phyloP scores from a whole-genome alignment of 2,797 vertebrate genomes.

The Merluccius polli region DNA sequence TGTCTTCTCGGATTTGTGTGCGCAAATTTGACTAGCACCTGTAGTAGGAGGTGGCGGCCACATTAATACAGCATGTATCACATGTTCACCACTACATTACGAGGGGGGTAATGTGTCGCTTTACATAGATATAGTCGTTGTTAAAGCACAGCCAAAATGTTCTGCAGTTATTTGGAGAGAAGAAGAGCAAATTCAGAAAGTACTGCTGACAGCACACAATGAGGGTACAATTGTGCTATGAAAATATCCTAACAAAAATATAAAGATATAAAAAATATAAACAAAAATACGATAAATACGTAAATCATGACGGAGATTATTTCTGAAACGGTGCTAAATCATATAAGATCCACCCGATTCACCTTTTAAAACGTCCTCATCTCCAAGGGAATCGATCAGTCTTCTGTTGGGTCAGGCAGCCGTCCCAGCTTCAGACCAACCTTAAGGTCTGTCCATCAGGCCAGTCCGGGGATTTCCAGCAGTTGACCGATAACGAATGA shows the following conservation, averaged over 20 bases:
- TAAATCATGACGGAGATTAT: no score
- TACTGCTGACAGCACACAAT: background rate
- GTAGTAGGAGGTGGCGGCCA: background rate
- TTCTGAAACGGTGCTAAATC: no score
- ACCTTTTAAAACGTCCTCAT: constrained; percentile 42
- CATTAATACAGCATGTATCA: background rate
- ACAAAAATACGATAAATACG: no score
- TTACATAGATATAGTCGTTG: background rate
- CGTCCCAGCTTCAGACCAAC: constrained; percentile 29
- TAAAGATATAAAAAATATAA: background rate
- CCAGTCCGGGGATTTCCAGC: constrained; percentile 47
- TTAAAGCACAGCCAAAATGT: background rate
- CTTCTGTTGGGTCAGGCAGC: constrained; percentile 6
- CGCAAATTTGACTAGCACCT: background rate
- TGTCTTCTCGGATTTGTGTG: background rate
- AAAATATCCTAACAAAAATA: background rate
- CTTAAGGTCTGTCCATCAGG: constrained; percentile 53
- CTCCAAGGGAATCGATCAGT: constrained; percentile 39
- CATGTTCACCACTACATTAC: background rate
- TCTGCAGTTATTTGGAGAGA: background rate
- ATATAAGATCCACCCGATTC: constrained; percentile 34
- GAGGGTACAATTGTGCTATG: background rate
- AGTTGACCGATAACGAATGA: constrained; percentile 65
- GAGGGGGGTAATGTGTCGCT: background rate
- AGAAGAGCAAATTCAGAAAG: background rate